phyloP scores from a whole-genome alignment of 2,113 vertebrate species.

The Caretta caretta region DNA sequence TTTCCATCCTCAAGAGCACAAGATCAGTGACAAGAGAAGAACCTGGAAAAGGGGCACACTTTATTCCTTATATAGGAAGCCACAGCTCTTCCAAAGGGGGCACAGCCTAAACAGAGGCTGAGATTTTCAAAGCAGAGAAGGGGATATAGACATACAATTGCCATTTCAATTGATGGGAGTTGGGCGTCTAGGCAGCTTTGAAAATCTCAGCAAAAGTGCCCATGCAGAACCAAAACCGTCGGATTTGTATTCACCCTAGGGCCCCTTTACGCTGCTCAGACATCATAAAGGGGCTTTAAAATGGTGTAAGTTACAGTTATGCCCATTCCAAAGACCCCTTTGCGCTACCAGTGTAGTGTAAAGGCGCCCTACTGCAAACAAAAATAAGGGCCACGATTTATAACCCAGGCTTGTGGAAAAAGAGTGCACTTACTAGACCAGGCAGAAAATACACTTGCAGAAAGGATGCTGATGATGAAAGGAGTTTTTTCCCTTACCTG shows the following conservation, averaged over 20 bases:
- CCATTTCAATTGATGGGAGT: not conserved
- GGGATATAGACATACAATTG: no score
- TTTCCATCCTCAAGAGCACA: not conserved
- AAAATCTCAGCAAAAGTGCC: fast-evolving
- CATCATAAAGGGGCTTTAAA: not conserved
- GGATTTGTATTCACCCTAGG: fast-evolving
- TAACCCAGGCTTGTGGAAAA: not conserved
- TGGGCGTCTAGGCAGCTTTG: not conserved
- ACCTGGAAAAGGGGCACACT: not conserved
- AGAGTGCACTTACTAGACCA: not conserved
- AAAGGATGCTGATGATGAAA: not conserved
- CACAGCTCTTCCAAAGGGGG: not conserved
- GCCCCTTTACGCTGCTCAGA: not conserved
- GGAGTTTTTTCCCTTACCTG: no score
- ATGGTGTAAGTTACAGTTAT: not conserved
- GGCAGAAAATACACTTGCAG: not conserved
- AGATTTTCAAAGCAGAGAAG: not conserved
- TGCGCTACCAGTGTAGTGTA: not conserved
- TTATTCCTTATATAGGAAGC: not conserved
- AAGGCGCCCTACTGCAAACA: not conserved
- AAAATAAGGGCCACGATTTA: not conserved
- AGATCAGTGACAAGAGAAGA: not conserved
- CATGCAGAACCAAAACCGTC: not conserved
- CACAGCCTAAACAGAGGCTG: not conserved
- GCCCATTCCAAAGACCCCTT: not conserved